Evolutionary conservation across 1,140 invertebrate genomes (phyloP).

Genomic region (Nasonia giraulti): DNA sequence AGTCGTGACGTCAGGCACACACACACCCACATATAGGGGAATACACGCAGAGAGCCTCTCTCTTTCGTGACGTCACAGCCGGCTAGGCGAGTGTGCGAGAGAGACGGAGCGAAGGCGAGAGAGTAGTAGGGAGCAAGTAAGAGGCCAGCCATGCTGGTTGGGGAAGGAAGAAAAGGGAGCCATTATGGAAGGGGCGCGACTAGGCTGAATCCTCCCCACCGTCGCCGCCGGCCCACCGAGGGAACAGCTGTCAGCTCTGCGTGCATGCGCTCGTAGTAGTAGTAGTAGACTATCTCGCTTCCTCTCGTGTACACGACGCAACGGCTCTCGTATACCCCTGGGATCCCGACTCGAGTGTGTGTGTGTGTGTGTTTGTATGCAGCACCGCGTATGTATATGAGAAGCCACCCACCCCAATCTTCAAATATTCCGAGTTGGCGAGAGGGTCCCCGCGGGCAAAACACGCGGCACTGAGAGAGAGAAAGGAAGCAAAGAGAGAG

Average conservation of each 20-base stretch:
- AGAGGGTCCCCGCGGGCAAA: constrained; percentile 38
- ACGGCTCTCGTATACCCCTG: not conserved
- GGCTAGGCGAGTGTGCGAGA: constrained; percentile 44
- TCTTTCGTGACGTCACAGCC: constrained; percentile 30
- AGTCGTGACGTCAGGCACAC: constrained; percentile 65
- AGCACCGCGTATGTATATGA: not conserved
- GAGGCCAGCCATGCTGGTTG: constrained; percentile 73
- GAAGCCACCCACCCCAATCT: constrained; percentile 72
- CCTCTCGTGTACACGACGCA: constrained; percentile 16
- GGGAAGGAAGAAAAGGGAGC: constrained; percentile 75
- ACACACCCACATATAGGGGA: not conserved
- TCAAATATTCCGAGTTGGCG: constrained; percentile 73
- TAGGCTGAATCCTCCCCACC: constrained; percentile 75
- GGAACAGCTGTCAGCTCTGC: constrained; percentile 73
- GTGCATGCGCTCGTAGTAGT: constrained; percentile 48
- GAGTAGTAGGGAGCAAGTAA: constrained; percentile 55
- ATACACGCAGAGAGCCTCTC: not conserved
- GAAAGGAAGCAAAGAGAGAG: not conserved
- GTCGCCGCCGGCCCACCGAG: constrained; percentile 71
- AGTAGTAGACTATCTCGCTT: constrained; percentile 19
- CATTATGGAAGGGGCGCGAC: constrained; percentile 76
- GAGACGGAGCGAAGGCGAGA: constrained; percentile 56
- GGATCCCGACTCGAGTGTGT: not conserved
- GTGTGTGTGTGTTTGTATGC: not conserved
- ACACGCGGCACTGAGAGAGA: not conserved